Base-by-base conservation (phyloP, 2,113 vertebrate species). In the Cervus canadensis region DNA sequence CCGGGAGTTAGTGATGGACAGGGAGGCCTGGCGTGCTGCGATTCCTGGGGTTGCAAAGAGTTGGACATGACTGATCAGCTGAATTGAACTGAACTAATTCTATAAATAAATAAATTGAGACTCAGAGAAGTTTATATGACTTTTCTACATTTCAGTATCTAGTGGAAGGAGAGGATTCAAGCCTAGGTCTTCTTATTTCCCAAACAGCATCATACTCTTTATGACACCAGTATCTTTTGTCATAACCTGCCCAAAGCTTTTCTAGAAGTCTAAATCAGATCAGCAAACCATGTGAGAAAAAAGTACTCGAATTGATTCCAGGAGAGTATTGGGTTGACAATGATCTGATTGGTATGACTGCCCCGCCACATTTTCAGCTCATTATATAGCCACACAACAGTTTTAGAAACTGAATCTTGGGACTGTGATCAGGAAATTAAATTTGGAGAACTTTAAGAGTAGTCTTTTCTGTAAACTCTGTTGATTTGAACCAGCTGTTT, bases 401-500 rank as follows among this genome's bases (percentile, higher is more conserved):
- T 64, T 94, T 86, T 56, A 30, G 48, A 83, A 92, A 86, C 50
- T 93, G 67, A 82, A 19, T 9, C 23, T 19, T 96, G 54, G 33
- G 67, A 45, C 36, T 15, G 3, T 8, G 59, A 50, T 60, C 10
- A 60, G 26, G 12, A 89, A 83, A 97, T 89, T 78, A 33, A 92
- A 67, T 17, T 67, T 76, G 26, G 43, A 25, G 45, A 88, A 86
- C 33, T 74, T 52, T 62, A 43, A 76, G 33, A n/a, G 40, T 36
- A 30, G 45, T 28, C 4, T 28, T 82, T 86, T 74, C 26, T 67
- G 4, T 82, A 30, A 91, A 89, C 16, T 60, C 11, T 17, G 16
- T 91, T 91, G 21, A 85, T 83, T 89, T 86, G 84, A 96, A 93
- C n/a, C 50, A 62, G 54, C 45, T 71, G 23, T 93, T 94, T 78